phyloP scores from a whole-genome alignment of 2,888 invertebrate species.

The Taenaris catops region DNA sequence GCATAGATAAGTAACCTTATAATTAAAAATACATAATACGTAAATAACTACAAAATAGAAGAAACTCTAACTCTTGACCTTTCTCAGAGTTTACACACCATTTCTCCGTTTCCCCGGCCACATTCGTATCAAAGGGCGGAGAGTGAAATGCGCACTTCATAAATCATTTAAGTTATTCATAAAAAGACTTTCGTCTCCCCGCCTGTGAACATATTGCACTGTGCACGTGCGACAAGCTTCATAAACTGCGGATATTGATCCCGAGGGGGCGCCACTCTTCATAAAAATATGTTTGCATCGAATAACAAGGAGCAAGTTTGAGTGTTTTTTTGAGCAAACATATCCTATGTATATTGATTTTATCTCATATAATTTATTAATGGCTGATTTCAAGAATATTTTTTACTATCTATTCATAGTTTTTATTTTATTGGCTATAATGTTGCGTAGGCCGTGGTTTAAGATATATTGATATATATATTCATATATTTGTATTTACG shows the following conservation, averaged over 20 bases:
- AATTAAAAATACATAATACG: too few relatives aligned
- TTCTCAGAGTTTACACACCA: slow-evolving; percentile 1
- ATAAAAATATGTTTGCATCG: slow-evolving; percentile 54
- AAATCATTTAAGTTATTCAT: slow-evolving; percentile 76
- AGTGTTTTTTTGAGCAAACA: slow-evolving; percentile 16
- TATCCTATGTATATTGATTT: slow-evolving; percentile 4
- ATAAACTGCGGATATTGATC: slow-evolving; percentile 71
- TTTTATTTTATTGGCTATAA: too few relatives aligned
- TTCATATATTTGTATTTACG: too few relatives aligned
- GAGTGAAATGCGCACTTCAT: slow-evolving; percentile 50
- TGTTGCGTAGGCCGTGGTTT: too few relatives aligned
- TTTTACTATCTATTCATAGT: too few relatives aligned
- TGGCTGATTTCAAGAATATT: too few relatives aligned
- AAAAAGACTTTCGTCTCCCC: slow-evolving; percentile 63
- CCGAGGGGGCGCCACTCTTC: slow-evolving; percentile 54
- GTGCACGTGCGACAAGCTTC: slow-evolving; percentile 73
- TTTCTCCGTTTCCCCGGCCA: slow-evolving; percentile 12
- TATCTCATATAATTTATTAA: too few relatives aligned
- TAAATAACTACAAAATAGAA: too few relatives aligned
- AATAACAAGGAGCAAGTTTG: slow-evolving; percentile 23
- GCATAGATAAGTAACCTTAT: too few relatives aligned
- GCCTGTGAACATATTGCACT: slow-evolving; percentile 65
- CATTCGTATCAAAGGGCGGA: slow-evolving; percentile 33
- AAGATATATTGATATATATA: too few relatives aligned
- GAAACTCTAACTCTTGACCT: too few relatives aligned